These are phyloP conservation scores for Vultur gryphus DNA, from an alignment of 2,797 vertebrate species.

Conservation along the genomic window DNA sequence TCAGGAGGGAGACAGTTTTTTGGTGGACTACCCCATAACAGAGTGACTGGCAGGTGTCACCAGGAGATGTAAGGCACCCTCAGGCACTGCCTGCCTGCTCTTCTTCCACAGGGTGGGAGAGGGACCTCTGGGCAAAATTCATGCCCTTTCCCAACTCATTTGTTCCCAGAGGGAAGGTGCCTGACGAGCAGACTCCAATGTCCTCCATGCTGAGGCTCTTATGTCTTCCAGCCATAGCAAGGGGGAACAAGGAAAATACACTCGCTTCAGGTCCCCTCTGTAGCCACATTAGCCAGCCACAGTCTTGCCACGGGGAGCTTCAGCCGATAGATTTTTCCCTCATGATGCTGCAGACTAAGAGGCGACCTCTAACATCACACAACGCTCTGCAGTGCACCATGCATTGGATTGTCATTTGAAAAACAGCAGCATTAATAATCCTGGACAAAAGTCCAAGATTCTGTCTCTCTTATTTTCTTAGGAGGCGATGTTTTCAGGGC, in stretches of 20 bases:
- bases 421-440: neutral
- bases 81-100: neutral
- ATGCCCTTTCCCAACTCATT: neutral
- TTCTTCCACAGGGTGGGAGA: neutral
- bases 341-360: neutral
- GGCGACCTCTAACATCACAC: neutral
- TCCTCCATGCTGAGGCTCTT: neutral
- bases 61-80: neutral
- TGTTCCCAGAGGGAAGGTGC: neutral
- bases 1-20: neutral
- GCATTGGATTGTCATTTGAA: neutral
- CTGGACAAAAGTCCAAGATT: neutral
- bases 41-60: neutral
- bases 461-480: neutral
- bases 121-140: neutral
- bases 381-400: neutral
- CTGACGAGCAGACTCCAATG: neutral
- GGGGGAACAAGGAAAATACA: neutral
- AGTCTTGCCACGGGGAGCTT: neutral
- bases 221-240: neutral
- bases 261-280: accelerated
- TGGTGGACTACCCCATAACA: neutral
- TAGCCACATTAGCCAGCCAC: neutral
- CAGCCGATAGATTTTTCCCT: neutral
- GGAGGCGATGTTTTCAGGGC: neutral